These are phyloP conservation scores for Dendrolimus pini DNA, from an alignment of 2,888 invertebrate genomes.

Conservation along the genomic window DNA sequence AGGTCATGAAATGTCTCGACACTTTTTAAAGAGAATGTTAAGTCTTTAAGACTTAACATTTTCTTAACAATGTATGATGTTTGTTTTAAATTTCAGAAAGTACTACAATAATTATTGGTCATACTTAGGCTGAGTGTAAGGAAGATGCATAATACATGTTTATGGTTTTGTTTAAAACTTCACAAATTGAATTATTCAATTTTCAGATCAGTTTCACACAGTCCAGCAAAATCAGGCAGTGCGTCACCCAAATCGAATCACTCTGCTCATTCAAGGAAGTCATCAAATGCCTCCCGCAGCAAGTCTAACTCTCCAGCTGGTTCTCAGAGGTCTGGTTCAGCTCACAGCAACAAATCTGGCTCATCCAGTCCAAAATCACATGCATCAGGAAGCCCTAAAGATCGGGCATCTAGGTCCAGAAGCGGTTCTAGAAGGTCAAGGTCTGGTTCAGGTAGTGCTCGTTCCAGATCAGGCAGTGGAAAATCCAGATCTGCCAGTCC, in stretches of 20 bases:
- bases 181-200: too few relatives aligned
- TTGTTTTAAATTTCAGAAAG: too few relatives aligned
- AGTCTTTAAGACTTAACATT: too few relatives aligned
- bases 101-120: too few relatives aligned
- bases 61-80: too few relatives aligned
- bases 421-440: constrained; percentile 51
- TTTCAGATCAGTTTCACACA: constrained; percentile 54
- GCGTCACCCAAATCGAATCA: constrained; percentile 61
- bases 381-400: constrained; percentile 55
- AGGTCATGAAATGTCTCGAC: too few relatives aligned
- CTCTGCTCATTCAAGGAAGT: constrained; percentile 46
- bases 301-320: constrained; percentile 63
- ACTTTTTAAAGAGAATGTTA: too few relatives aligned
- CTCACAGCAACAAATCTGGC: constrained; percentile 63
- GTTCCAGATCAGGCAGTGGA: constrained; percentile 43
- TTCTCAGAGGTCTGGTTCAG: constrained; percentile 59
- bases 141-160: too few relatives aligned
- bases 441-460: constrained; percentile 41
- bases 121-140: too few relatives aligned
- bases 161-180: too few relatives aligned
- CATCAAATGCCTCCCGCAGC: constrained; percentile 56
- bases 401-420: constrained; percentile 47
- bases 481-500: constrained; percentile 38
- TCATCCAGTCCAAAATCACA: constrained; percentile 62
- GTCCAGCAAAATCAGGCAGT: constrained; percentile 58